These are phyloP conservation scores for Dasypolia templi DNA, from an alignment of 2,888 invertebrate species.

Conservation along the genomic window DNA sequence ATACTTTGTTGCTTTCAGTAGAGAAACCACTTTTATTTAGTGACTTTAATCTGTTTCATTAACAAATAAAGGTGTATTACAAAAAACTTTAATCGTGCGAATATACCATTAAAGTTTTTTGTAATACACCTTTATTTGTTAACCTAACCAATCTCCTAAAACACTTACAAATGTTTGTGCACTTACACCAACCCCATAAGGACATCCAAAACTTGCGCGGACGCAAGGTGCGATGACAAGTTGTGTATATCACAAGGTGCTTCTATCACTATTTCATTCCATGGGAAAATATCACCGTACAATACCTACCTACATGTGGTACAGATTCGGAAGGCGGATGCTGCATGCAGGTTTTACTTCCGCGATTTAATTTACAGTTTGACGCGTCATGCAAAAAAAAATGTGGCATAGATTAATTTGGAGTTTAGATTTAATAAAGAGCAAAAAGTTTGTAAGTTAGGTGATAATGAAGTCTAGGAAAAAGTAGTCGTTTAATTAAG, in stretches of 20 bases:
- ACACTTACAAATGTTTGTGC: slow-evolving; percentile 18
- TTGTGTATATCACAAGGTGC: slow-evolving; percentile 60
- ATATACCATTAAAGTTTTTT: too few species aligned
- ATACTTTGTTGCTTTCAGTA: too few species aligned
- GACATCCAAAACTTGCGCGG: slow-evolving; percentile 66
- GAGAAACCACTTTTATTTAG: too few species aligned
- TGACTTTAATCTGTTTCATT: too few species aligned
- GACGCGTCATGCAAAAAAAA: slow-evolving; percentile 40
- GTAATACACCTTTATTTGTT: too few species aligned
- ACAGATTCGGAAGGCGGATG: slow-evolving; percentile 46
- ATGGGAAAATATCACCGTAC: slow-evolving; percentile 58
- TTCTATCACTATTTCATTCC: slow-evolving; percentile 41
- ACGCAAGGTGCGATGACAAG: slow-evolving; percentile 79
- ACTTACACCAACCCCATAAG: slow-evolving; percentile 54
- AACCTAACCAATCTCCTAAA: not conserved
- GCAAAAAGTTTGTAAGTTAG: slow-evolving; percentile 22
- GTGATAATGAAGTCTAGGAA: slow-evolving; percentile 5
- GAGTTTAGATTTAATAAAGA: slow-evolving; percentile 18
- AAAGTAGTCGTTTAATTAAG: slow-evolving; percentile 17
- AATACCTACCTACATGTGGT: slow-evolving; percentile 37
- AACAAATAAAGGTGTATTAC: too few species aligned
- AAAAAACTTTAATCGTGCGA: too few species aligned
- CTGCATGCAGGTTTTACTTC: slow-evolving; percentile 59
- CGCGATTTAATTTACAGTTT: slow-evolving; percentile 56
- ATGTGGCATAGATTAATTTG: slow-evolving; percentile 29